Evolutionary conservation across 2,888 invertebrate species (phyloP).

Genomic region (Drosophila basisetae): DNA sequence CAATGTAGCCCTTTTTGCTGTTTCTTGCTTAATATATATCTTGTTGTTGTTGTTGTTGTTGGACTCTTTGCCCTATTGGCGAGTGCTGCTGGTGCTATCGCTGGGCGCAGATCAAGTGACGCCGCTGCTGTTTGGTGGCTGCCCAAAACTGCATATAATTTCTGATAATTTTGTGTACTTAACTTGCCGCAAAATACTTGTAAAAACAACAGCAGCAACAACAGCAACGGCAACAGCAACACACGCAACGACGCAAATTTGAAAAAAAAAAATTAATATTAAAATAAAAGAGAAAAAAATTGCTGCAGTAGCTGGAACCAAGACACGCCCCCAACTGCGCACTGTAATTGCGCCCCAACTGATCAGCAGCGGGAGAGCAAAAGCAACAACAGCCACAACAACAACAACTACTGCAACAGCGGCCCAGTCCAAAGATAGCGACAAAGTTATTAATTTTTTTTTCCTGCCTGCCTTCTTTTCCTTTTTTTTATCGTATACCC

Average conservation of each 20-base stretch:
- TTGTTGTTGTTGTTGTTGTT: slow-evolving; percentile 1
- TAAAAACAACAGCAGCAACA: slow-evolving; percentile 44
- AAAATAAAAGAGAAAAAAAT: slow-evolving; percentile 34
- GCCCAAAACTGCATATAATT: slow-evolving; percentile 76
- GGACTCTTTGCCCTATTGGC: slow-evolving; percentile 33
- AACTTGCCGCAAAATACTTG: slow-evolving; percentile 63
- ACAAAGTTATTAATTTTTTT: slow-evolving; percentile 55
- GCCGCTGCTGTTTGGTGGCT: slow-evolving; percentile 38
- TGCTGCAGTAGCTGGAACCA: slow-evolving; percentile 43
- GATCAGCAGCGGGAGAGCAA: slow-evolving; percentile 62
- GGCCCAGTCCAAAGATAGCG: slow-evolving; percentile 39
- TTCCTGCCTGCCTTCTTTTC: background rate
- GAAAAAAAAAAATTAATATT: slow-evolving; percentile 37
- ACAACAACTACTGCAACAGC: slow-evolving; percentile 14
- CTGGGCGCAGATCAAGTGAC: slow-evolving; percentile 45
- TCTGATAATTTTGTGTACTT: slow-evolving; percentile 80
- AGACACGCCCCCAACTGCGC: slow-evolving; percentile 57
- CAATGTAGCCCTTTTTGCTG: slow-evolving; percentile 10
- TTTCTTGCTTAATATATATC: background rate
- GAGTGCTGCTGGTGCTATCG: slow-evolving; percentile 33
- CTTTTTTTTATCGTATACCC: slow-evolving; percentile 11
- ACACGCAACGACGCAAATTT: slow-evolving; percentile 44
- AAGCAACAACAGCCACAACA: background rate
- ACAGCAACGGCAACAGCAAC: slow-evolving; percentile 16
- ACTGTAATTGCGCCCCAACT: slow-evolving; percentile 75